A percentile compares a stretch with the other conserved stretches of the same genome.
phyloP scores from a whole-genome alignment of 2,797 vertebrate genomes.

The Lagorchestes hirsutus region DNA sequence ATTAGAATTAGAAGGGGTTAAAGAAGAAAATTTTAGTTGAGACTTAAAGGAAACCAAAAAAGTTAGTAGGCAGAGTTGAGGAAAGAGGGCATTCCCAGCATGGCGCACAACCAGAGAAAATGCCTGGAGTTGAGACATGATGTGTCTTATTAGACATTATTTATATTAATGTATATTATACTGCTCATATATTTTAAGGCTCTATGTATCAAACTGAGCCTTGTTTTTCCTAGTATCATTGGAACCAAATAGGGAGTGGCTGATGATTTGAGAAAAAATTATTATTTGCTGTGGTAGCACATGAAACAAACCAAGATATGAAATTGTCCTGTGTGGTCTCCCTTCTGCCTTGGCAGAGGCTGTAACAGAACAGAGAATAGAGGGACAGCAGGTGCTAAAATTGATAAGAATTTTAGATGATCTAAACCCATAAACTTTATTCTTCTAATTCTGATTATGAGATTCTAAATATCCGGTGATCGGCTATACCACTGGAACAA shows the following conservation, averaged over 20 bases:
- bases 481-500: neutral
- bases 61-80: neutral
- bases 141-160: neutral
- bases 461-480: neutral
- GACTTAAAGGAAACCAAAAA: neutral
- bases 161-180: neutral
- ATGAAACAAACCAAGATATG: neutral
- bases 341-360: neutral
- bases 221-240: neutral
- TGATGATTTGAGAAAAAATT: no score
- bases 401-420: neutral
- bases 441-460: neutral
- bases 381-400: neutral
- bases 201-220: neutral
- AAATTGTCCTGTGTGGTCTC: neutral
- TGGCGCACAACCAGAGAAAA: neutral
- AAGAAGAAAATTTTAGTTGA: neutral
- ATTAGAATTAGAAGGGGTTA: neutral
- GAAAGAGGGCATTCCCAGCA: no score
- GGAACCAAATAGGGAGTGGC: neutral
- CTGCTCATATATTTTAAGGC: neutral
- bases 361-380: neutral
- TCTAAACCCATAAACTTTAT: neutral
- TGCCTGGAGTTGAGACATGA: neutral
- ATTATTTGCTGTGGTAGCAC: neutral